phyloP scores from a whole-genome alignment of 2,888 invertebrate genomes.

The Hirtodrosophila histrioides region DNA sequence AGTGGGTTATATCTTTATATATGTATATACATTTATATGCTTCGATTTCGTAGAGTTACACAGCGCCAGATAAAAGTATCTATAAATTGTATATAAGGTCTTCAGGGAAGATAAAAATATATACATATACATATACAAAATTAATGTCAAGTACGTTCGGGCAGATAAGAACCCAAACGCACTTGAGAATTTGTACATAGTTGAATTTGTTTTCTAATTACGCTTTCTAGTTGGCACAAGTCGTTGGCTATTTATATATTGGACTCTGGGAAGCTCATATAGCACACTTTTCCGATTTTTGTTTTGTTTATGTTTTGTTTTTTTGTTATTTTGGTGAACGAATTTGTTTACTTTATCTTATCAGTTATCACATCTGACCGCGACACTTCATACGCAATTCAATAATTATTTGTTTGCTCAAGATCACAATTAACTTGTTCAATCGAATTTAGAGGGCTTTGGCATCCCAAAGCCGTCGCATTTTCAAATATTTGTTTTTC shows the following conservation, averaged over 20 bases:
- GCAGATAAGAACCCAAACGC: conserved; percentile 42
- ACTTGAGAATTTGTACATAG: conserved; percentile 32
- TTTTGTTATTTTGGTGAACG: background rate
- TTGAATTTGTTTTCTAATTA: conserved; percentile 31
- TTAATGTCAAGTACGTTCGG: conserved; percentile 47
- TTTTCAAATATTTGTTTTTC: conserved; percentile 32
- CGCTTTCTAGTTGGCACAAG: conserved; percentile 38
- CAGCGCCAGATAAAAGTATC: conserved; percentile 16
- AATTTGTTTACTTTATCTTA: conserved; percentile 9
- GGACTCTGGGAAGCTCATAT: conserved; percentile 2
- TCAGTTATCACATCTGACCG: conserved; percentile 1
- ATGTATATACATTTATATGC: conserved; percentile 1
- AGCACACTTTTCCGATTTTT: conserved; percentile 6
- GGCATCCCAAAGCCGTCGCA: conserved; percentile 36
- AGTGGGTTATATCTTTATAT: conserved; percentile 12
- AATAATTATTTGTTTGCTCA: conserved; percentile 6
- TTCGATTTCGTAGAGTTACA: conserved; percentile 17
- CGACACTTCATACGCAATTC: conserved; percentile 2
- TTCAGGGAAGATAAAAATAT: conserved; percentile 41
- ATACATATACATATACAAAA: conserved; percentile 10
- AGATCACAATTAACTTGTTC: conserved; percentile 28
- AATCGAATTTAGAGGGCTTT: conserved; percentile 19
- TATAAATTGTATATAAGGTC: conserved; percentile 5
- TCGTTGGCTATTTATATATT: conserved; percentile 42
- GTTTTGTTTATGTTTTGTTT: background rate